Evolutionary conservation across 2,113 vertebrate genomes (phyloP).

Genomic region (Lasiurus cinereus): DNA sequence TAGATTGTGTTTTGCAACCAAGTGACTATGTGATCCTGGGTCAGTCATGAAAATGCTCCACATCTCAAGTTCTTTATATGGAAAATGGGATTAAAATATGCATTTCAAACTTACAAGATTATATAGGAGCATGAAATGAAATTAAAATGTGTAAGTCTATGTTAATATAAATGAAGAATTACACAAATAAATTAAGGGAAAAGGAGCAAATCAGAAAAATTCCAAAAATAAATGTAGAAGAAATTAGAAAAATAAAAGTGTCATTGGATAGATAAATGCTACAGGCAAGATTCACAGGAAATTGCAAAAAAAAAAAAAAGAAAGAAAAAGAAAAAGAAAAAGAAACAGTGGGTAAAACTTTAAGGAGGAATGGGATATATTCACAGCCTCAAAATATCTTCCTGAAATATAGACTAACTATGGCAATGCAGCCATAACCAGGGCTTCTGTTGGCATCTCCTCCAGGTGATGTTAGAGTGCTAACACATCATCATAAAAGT

Average conservation of each 20-base stretch:
- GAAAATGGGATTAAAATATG: not conserved
- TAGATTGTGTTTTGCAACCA: not conserved
- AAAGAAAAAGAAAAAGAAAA: not conserved
- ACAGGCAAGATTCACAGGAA: not conserved
- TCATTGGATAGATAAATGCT: not conserved
- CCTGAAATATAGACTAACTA: not conserved
- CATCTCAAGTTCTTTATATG: not conserved
- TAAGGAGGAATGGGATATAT: not conserved
- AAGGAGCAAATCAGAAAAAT: not conserved
- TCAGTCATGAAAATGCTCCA: not conserved
- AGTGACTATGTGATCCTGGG: not conserved
- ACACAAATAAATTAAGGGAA: not conserved
- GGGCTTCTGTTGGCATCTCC: not conserved
- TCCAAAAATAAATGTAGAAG: constrained; percentile 28
- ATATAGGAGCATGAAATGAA: not conserved
- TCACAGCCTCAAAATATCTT: not conserved
- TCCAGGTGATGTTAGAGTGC: not conserved
- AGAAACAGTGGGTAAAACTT: not conserved
- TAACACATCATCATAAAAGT: too few relatives aligned
- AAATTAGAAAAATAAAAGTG: not conserved
- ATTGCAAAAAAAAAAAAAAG: constrained; percentile 1
- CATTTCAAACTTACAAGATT: not conserved
- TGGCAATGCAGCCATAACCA: not conserved
- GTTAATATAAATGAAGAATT: not conserved
- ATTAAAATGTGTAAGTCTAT: not conserved